Evolutionary conservation across 2,888 invertebrate species (phyloP).

Genomic region (Ophion obscuratus): DNA sequence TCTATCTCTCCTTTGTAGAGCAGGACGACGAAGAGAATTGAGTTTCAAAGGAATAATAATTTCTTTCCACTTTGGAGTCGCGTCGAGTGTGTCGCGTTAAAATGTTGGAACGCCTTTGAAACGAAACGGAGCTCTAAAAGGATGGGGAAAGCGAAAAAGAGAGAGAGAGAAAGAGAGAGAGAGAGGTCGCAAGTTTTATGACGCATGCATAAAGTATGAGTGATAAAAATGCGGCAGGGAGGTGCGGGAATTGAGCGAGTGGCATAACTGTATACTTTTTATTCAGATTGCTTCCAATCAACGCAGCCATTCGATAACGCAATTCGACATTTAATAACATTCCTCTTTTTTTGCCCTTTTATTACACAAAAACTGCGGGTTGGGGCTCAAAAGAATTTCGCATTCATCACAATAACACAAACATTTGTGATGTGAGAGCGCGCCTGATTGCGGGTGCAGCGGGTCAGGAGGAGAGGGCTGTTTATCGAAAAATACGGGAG

Average conservation of each 20-base stretch:
- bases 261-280: constrained; percentile 31
- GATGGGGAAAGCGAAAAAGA: constrained; percentile 9
- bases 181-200: constrained; percentile 69
- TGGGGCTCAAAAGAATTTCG: constrained; percentile 13
- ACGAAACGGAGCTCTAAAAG: constrained; percentile 37
- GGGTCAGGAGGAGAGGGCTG: not conserved
- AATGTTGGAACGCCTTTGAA: constrained; percentile 51
- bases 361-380: constrained; percentile 22
- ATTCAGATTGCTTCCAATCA: constrained; percentile 38
- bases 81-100: constrained; percentile 52
- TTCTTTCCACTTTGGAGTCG: constrained; percentile 51
- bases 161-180: constrained; percentile 21
- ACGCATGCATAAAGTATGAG: constrained; percentile 74
- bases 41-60: constrained; percentile 60
- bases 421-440: not conserved
- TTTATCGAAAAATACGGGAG: constrained; percentile 41
- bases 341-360: not conserved
- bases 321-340: constrained; percentile 23
- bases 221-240: constrained; percentile 71
- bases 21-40: constrained; percentile 18
- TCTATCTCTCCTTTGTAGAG: constrained; percentile 1
- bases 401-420: constrained; percentile 12
- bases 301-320: constrained; percentile 35
- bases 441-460: not conserved
- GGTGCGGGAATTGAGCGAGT: constrained; percentile 10